A percentile compares a stretch with the other conserved stretches of the same genome.
Evolutionary conservation across 2,797 vertebrate genomes (phyloP).

Genomic region (Denticeps clupeoides): DNA sequence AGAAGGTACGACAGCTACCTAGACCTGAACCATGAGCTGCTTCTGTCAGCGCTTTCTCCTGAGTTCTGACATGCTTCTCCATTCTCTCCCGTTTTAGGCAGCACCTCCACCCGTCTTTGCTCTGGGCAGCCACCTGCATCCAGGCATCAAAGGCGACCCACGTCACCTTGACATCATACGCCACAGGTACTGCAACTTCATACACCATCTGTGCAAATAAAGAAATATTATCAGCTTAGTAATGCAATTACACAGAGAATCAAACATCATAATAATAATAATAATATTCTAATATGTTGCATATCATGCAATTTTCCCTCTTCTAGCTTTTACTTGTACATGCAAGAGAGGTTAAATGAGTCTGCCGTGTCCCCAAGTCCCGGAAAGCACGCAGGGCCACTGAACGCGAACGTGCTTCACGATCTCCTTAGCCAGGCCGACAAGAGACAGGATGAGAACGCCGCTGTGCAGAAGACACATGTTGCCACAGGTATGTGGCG

Average conservation of each 20-base stretch:
- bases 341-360: slow-evolving; percentile 18
- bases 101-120: slow-evolving; percentile 11
- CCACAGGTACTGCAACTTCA: slow-evolving; percentile 19
- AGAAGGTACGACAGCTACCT: slow-evolving; percentile 10
- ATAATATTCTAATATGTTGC: too few species aligned
- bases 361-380: slow-evolving; percentile 5
- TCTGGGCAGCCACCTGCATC: slow-evolving; percentile 21
- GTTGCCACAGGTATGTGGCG: slow-evolving; percentile 16
- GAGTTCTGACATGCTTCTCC: neutral
- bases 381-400: slow-evolving; percentile 9
- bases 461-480: neutral
- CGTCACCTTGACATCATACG: slow-evolving; percentile 22
- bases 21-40: neutral
- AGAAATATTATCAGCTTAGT: too few species aligned
- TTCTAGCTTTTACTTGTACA: slow-evolving; percentile 24
- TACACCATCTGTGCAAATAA: neutral
- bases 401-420: neutral
- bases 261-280: neutral
- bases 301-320: too few species aligned
- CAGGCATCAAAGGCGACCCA: slow-evolving; percentile 25
- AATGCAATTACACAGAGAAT: too few species aligned
- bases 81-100: slow-evolving; percentile 8
- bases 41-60: neutral
- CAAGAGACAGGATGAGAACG: neutral
- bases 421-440: neutral